Evolutionary conservation across 2,113 vertebrate genomes (phyloP).

Genomic region (Rhinoderma darwinii): DNA sequence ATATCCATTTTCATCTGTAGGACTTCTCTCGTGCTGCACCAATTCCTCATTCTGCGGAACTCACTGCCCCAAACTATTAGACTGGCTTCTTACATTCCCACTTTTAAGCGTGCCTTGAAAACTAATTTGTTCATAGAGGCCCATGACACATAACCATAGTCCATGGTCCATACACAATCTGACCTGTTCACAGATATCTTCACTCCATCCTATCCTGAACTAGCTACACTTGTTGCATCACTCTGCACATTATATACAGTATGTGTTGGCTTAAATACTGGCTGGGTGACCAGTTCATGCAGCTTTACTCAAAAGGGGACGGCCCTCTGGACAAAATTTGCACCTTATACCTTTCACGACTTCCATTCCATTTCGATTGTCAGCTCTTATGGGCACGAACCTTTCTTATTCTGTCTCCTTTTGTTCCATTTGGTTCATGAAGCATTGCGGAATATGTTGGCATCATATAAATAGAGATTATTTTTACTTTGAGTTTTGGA

Average conservation of each 20-base stretch:
- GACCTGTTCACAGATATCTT: neutral
- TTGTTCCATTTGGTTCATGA: neutral
- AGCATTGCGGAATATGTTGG: too few relatives aligned
- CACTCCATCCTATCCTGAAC: neutral
- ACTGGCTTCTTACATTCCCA: too few relatives aligned
- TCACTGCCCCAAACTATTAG: neutral
- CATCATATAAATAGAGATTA: too few relatives aligned
- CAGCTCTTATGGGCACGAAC: neutral
- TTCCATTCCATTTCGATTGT: neutral
- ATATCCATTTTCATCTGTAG: too few relatives aligned
- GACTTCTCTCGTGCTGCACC: too few relatives aligned
- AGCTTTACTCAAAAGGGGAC: neutral
- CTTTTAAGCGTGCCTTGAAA: too few relatives aligned
- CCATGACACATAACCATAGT: too few relatives aligned
- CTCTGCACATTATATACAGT: neutral
- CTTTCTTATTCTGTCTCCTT: neutral
- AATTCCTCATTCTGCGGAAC: too few relatives aligned
- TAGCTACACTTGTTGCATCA: too few relatives aligned
- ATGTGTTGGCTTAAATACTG: neutral
- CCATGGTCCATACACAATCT: too few relatives aligned
- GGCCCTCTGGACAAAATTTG: neutral
- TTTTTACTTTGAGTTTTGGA: too few relatives aligned
- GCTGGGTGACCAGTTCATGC: neutral
- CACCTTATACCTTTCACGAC: neutral
- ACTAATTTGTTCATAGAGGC: too few relatives aligned